Evolutionary conservation across 2,888 invertebrate genomes (phyloP), one percentile per base, ranked within the genome.

Genomic region (Aporophyla nigra): DNA sequence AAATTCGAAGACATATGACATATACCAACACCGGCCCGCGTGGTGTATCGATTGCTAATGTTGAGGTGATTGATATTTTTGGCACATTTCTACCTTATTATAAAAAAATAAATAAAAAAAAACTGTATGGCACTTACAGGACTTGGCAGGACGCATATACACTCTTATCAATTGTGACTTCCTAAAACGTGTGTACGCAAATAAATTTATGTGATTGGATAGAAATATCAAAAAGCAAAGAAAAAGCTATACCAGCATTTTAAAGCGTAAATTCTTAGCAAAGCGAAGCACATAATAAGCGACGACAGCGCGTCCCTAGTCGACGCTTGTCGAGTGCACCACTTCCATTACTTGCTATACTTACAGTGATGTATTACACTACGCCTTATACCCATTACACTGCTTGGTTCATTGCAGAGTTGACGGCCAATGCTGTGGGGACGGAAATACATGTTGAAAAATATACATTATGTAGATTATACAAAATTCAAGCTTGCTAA

Each of bases 271-370:
- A 80, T n/a, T 65, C 46, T 71, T 72, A 71, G 65, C 71, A 21
- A 71, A 74, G 58, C 53, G n/a, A 61, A 63, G 71, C 69, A 75
- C 59, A 85, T 79, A 78, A 86, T 71, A 49, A 58, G 9, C 46
- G 67, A 63, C 46, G 86, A 86, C 82, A 54, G 68, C 14, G 10
- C 67, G 76, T 86, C 88, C 84, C 87, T 77, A 69, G 74, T 40
- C 78, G 81, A 77, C 74, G 74, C 73, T 84, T 74, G 82, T 86
- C 72, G 67, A 71, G 67, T 71, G 73, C 82, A 71, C 77, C 72
- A 78, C 86, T 84, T 87, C 74, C 88, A 84, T 87, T 87, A 84
- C 86, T 77, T 40, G 79, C 56, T 75, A 40, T 63, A 49, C 54
- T 68, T 65, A 40, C 76, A 62, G 74, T 80, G 78, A 84, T 84